These are phyloP conservation scores for Centropyge bicolor DNA, from an alignment of 2,797 vertebrate species.

Conservation along the genomic window DNA sequence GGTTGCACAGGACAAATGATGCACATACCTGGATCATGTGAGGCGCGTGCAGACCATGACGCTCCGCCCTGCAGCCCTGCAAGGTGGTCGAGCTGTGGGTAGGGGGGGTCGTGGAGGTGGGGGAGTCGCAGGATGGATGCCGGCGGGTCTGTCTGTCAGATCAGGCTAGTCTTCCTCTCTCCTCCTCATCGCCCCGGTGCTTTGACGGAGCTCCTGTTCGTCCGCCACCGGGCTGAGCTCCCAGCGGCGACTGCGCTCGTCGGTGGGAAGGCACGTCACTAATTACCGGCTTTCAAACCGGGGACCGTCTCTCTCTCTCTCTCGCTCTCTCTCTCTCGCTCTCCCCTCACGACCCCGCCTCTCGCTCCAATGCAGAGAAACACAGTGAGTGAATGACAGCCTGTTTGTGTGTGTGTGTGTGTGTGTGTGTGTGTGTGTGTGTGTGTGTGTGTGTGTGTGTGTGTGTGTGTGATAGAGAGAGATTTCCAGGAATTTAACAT, in stretches of 20 bases:
- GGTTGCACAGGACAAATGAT: constrained; percentile 44
- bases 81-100: constrained; percentile 41
- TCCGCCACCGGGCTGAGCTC: constrained; percentile 49
- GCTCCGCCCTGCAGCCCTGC: constrained; percentile 67
- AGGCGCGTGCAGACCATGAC: too few relatives aligned
- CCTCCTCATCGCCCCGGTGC: constrained; percentile 44
- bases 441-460: background rate
- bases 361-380: constrained; percentile 66
- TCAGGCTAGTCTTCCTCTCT: constrained; percentile 33
- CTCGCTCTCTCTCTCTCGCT: constrained; percentile 2
- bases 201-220: constrained; percentile 36
- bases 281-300: constrained; percentile 61
- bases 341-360: constrained; percentile 62
- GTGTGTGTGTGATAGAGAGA: background rate
- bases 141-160: constrained; percentile 36
- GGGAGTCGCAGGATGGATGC: constrained; percentile 44
- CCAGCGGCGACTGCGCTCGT: constrained; percentile 36
- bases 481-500: constrained; percentile 8
- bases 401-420: background rate
- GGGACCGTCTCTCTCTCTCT: constrained; percentile 21
- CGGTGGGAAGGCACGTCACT: constrained; percentile 51
- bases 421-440: background rate
- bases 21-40: constrained; percentile 49
- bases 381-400: constrained; percentile 10
- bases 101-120: too few relatives aligned